A percentile compares a stretch with the other conserved stretches of the same genome.
Conservation (phyloP, 2,888 invertebrate species). For the Orchesella flavescens region DNA sequence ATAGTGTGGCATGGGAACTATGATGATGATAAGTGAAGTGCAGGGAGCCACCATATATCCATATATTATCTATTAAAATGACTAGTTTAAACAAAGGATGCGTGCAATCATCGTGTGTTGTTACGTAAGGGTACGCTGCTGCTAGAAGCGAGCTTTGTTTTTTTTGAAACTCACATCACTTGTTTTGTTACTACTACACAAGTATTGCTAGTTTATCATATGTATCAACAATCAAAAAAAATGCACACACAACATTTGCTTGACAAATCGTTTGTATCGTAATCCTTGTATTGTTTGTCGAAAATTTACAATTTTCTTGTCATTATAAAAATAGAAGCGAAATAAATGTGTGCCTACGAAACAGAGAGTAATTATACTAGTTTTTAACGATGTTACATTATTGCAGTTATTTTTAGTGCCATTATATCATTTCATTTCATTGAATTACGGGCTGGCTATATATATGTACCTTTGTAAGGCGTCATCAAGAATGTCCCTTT, state of each 20-base stretch:
- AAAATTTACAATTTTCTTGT: constrained; percentile 54
- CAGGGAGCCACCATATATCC: background rate
- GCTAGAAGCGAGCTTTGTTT: background rate
- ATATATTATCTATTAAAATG: background rate
- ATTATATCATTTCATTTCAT: background rate
- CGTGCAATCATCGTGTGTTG: background rate
- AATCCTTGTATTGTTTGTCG: constrained; percentile 43
- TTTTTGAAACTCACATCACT: background rate
- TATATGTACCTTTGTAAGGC: background rate
- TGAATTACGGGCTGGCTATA: background rate
- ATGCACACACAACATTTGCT: background rate
- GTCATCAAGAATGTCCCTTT: constrained; percentile 10
- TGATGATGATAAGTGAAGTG: constrained; percentile 11
- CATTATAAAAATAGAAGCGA: background rate
- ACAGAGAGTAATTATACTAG: constrained; percentile 24
- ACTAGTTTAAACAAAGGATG: background rate
- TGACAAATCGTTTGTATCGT: constrained; percentile 28
- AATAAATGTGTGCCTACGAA: background rate
- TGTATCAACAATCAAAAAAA: background rate
- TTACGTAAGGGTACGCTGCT: constrained; percentile 22
- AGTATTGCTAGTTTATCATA: background rate
- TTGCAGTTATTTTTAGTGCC: background rate
- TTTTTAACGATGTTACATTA: constrained; percentile 18
- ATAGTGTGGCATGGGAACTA: constrained; percentile 19
- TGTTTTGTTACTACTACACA: background rate